These are phyloP conservation scores for Automeris io DNA, from an alignment of 2,888 invertebrate genomes.

Conservation along the genomic window DNA sequence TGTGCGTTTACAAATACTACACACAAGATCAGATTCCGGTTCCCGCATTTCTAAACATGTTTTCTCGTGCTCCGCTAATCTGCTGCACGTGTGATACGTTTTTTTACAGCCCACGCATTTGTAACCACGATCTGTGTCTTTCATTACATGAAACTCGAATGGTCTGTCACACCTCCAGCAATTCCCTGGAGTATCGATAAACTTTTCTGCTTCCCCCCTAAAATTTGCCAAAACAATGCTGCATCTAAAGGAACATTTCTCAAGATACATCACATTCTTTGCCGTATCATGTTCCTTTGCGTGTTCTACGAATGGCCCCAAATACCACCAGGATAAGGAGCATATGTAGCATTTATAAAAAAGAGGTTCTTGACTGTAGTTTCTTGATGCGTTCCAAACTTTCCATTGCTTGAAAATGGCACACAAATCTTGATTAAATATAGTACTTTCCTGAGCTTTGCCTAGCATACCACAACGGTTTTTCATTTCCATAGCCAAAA, in stretches of 20 bases:
- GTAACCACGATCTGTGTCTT: constrained; percentile 8
- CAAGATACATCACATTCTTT: constrained; percentile 29
- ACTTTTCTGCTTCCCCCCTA: background rate
- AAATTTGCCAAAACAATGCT: background rate
- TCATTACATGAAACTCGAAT: constrained; percentile 9
- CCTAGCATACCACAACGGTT: constrained; percentile 22
- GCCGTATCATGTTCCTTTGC: constrained; percentile 7
- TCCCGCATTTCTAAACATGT: background rate
- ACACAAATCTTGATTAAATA: constrained; percentile 18
- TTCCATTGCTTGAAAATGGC: constrained; percentile 22
- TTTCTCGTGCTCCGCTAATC: constrained; percentile 4
- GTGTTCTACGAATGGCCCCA: constrained; percentile 33
- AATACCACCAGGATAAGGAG: constrained; percentile 36
- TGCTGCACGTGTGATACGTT: constrained; percentile 20
- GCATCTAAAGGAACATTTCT: constrained; percentile 8
- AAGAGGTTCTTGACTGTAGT: constrained; percentile 22
- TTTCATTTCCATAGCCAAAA: constrained; percentile 21
- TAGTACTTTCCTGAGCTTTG: background rate
- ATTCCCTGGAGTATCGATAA: constrained; percentile 16
- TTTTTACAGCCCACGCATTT: constrained; percentile 19
- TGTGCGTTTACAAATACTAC: constrained; percentile 6
- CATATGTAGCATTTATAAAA: constrained; percentile 50
- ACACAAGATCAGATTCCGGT: background rate
- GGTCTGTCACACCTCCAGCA: constrained; percentile 35
- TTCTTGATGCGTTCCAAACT: constrained; percentile 13